A percentile compares a stretch with the other conserved stretches of the same genome.
Evolutionary conservation across 2,888 invertebrate species (phyloP).

Genomic region (Fragum fragum): DNA sequence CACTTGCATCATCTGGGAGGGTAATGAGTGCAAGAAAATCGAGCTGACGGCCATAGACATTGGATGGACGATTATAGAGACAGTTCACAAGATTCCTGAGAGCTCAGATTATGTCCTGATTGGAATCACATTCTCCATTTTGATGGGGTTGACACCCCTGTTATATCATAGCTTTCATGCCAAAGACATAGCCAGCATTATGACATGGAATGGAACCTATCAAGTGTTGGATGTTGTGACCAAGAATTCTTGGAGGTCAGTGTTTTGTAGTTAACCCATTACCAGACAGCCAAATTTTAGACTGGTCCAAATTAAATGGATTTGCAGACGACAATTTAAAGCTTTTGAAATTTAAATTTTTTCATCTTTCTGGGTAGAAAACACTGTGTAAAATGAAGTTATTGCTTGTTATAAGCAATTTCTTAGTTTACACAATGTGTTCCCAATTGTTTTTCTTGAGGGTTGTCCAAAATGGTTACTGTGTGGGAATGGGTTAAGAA

Average conservation of each 20-base stretch:
- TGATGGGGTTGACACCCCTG: conserved; percentile 81
- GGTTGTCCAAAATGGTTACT: no score
- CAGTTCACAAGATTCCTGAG: conserved; percentile 94
- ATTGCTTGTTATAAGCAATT: no score
- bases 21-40: conserved; percentile 95
- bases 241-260: conserved; percentile 74
- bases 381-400: no score
- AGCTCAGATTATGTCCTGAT: conserved; percentile 93
- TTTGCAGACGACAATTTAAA: no score
- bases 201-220: conserved; percentile 62
- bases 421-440: no score
- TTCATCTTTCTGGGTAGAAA: no score
- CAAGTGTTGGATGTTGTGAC: conserved; percentile 47
- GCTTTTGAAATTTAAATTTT: no score
- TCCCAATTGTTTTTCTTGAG: no score
- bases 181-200: conserved; percentile 68
- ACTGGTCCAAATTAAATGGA: no score
- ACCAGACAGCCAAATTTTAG: no score
- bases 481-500: no score
- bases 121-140: conserved; percentile 85
- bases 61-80: conserved; percentile 96
- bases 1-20: conserved; percentile 98
- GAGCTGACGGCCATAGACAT: conserved; percentile 98
- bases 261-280: conserved; percentile 2
- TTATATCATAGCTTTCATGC: conserved; percentile 80